Evolutionary conservation across 2,888 invertebrate genomes (phyloP), one percentile per base, ranked within the genome.

Genomic region (Drymonia ruficornis): DNA sequence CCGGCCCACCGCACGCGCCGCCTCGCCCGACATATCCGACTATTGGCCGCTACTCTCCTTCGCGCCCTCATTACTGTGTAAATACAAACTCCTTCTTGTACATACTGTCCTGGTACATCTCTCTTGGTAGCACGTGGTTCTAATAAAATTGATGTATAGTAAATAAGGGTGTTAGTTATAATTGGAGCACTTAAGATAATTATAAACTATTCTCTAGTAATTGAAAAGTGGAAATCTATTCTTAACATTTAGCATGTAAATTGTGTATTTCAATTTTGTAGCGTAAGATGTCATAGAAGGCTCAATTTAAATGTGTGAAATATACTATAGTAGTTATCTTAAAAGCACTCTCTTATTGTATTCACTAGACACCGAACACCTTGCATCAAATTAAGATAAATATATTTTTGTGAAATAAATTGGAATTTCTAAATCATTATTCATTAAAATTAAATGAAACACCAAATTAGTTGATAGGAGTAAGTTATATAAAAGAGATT

Each of bases 301-400:
- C 86, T 86, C 83, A 84, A 86, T 85, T 84, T 84, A 84, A 86
- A 84, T 58, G 72, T 68, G 71, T 58, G 52, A 60, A 44, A 49
- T 60, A 49, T 53, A 54, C n/a, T 55, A 62, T 56, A 28, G 28
- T 51, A 45, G 53, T 50, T 62, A 57, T 66, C 51, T 51, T 48
- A 55, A 59, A 60, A 45, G 68, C 67, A 64, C 67, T 57, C 61
- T 55, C 50, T 48, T 36, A 59, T 54, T 12, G 42, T 61, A 61
- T 49, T 59, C 47, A 49, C 54, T 69, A 69, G 61, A 52, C 47
- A 51, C 46, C 53, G 16, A 62, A 58, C 57, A 64, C 58, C 53
- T 62, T 56, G 53, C 59, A 58, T 48, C 62, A 52, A 53, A 38
- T 49, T 49, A 55, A 63, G 56, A 59, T 58, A 65, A 67, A 63